These are phyloP conservation scores for Metacarcinus magister DNA, from an alignment of 2,888 invertebrate genomes.

Conservation along the genomic window DNA sequence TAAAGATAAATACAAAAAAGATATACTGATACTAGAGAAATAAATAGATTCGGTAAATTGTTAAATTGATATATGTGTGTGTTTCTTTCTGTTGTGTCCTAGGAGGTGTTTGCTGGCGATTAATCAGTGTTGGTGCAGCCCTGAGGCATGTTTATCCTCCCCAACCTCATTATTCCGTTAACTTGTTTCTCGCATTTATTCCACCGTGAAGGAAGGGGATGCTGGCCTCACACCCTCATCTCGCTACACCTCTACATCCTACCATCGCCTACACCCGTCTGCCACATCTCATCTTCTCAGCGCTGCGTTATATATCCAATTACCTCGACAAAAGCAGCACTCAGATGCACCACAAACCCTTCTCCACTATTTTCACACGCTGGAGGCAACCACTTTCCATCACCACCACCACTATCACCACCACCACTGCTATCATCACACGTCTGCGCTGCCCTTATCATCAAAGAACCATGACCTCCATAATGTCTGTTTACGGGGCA, in stretches of 20 bases:
- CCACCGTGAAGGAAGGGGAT: background rate
- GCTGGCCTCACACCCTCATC: background rate
- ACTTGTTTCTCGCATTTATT: background rate
- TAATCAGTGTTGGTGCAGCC: too few species aligned
- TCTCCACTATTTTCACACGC: background rate
- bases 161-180: background rate
- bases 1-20: too few species aligned
- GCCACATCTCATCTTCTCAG: slow-evolving; percentile 13
- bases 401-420: background rate
- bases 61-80: too few species aligned
- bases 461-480: background rate
- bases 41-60: too few species aligned
- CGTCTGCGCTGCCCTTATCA: background rate
- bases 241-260: background rate
- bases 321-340: background rate
- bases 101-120: too few species aligned
- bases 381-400: too few species aligned
- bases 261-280: background rate
- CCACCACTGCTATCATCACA: background rate
- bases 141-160: too few species aligned
- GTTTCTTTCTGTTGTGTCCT: too few species aligned
- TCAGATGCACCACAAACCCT: background rate
- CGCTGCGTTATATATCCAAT: background rate
- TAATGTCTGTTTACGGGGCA: slow-evolving; percentile 4
- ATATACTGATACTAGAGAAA: too few species aligned